A percentile compares a stretch with the other conserved stretches of the same genome.
Evolutionary conservation across 1,140 invertebrate genomes (phyloP).

Genomic region (Ylistrum balloti): DNA sequence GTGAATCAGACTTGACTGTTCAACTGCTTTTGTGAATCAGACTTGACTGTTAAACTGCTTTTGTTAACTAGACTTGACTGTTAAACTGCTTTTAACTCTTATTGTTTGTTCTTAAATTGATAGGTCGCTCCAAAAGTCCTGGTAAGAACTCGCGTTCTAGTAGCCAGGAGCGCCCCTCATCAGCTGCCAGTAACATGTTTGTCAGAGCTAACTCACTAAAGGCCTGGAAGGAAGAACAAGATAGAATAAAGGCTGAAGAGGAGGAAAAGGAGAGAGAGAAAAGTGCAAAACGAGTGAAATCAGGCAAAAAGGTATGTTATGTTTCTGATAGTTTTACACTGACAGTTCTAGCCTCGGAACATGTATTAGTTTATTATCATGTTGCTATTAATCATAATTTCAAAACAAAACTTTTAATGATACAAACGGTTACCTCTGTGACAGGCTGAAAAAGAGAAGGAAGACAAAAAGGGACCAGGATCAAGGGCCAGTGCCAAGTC

Average conservation of each 20-base stretch:
- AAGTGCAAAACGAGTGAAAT: conserved; percentile 74
- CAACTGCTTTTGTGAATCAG: too few species aligned
- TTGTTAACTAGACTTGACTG: too few species aligned
- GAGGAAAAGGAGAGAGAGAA: conserved; percentile 77
- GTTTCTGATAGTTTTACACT: too few species aligned
- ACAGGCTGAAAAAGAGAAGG: conserved; percentile 70
- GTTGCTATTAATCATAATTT: too few species aligned
- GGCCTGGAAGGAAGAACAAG: conserved; percentile 79
- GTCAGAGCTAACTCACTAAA: conserved; percentile 79
- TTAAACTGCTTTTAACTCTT: too few species aligned
- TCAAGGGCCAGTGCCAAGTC: conserved; percentile 76
- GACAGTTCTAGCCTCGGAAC: too few species aligned
- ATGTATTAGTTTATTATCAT: too few species aligned
- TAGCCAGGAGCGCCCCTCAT: conserved; percentile 70
- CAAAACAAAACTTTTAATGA: too few species aligned
- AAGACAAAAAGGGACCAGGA: conserved; percentile 75
- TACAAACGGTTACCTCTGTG: neutral
- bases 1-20: too few species aligned
- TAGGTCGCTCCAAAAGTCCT: conserved; percentile 73
- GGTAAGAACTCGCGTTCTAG: conserved; percentile 69
- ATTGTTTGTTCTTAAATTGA: conserved; percentile 49
- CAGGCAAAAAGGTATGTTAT: conserved; percentile 70
- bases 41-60: too few species aligned
- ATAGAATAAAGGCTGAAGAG: conserved; percentile 75
- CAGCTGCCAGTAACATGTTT: conserved; percentile 70